Evolutionary conservation across 2,888 invertebrate species (phyloP), one percentile per base, ranked within the genome.

Genomic region (Axea sp.): DNA sequence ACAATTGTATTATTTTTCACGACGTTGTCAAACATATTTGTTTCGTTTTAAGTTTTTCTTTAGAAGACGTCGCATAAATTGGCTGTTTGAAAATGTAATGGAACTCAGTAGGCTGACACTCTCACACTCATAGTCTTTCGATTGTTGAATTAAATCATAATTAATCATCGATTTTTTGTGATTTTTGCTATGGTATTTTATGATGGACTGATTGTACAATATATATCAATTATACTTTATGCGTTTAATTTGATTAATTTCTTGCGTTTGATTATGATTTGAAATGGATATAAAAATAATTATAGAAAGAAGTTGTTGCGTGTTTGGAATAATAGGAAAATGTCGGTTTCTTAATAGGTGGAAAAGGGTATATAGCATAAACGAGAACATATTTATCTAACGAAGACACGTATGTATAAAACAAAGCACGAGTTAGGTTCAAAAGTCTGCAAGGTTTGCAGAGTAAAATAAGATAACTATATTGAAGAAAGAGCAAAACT

Each of bases 401-500:
- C 39, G 11, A 55, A 59, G 37, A 60, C 15, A 65, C 14, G 49
- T 65, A 35, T 65, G 55, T 69, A 60, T 43, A 53, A 64, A 60
- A 24, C n/a, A n/a, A 55, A 45, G 45, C 41, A 73, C 43, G 53
- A 64, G 59, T 43, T 55, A 49, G 43, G 62, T 26, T 73, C 14
- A 17, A 30, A 53, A 26, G 49, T 67, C 7, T 51, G 68, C 47
- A 43, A 41, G 39, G 57, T 57, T 51, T 55, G 53, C 60, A 30
- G 17, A 31, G 22, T 35, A 53, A 24, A 47, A 33, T 33, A 62
- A 31, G 30, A 24, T 14, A 28, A 45, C 6, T 57, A 55, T 30
- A 53, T 3, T 41, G 24, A 55, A 51, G 14, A 75, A n/a, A n/a
- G 79, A 77, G 80, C 8, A 30, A 80, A 79, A 79, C 81, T 77